Evolutionary conservation across 2,888 invertebrate genomes (phyloP).

Genomic region (Lasioglossum lativentre): DNA sequence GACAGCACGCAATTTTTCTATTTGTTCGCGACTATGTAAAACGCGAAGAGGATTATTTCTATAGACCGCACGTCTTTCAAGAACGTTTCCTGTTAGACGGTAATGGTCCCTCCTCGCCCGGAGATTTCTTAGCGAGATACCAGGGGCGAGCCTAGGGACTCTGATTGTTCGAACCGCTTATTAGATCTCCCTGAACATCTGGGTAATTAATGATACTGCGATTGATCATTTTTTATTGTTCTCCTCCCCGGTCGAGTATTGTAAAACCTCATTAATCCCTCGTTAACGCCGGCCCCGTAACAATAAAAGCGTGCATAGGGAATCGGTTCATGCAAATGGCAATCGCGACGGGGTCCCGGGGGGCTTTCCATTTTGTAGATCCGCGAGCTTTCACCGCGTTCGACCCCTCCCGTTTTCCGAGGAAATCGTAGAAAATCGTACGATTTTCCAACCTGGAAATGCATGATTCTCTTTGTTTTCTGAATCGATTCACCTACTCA

Average conservation of each 20-base stretch:
- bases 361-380: not conserved
- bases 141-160: not conserved
- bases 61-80: constrained; percentile 53
- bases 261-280: constrained; percentile 32
- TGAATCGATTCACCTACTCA: not conserved
- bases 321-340: constrained; percentile 18
- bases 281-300: constrained; percentile 1
- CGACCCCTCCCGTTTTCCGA: not conserved
- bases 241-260: constrained; percentile 23
- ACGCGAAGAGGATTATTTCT: constrained; percentile 51
- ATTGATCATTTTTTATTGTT: constrained; percentile 41
- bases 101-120: constrained; percentile 30
- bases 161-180: constrained; percentile 52
- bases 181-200: constrained; percentile 48
- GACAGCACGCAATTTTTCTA: not conserved
- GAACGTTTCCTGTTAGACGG: constrained; percentile 60
- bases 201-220: constrained; percentile 49
- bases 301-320: constrained; percentile 27
- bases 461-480: not conserved
- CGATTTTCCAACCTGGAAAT: not conserved
- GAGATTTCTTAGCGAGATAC: constrained; percentile 48
- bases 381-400: constrained; percentile 1
- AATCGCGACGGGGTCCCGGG: not conserved
- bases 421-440: not conserved
- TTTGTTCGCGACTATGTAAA: constrained; percentile 49